Percentiles rank a stretch among this genome's conserved stretches.
Evolutionary conservation across 2,888 invertebrate species (phyloP).

Genomic region (Eupithecia centaureata): DNA sequence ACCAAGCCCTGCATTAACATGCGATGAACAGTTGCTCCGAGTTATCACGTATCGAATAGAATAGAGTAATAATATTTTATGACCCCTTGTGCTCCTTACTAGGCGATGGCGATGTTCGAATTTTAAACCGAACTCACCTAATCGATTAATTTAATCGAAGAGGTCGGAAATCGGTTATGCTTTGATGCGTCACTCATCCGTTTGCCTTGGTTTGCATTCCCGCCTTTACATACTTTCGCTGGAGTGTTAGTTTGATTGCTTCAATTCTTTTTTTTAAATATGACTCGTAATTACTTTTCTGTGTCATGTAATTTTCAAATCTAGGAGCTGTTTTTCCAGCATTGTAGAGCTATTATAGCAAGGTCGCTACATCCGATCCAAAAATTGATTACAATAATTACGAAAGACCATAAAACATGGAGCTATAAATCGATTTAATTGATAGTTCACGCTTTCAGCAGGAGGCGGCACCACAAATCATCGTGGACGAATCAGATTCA

Average conservation of each 20-base stretch:
- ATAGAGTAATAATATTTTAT: slow-evolving; percentile 83
- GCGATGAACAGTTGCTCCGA: slow-evolving; percentile 76
- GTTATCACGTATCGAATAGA: slow-evolving; percentile 83
- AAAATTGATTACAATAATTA: slow-evolving; percentile 35
- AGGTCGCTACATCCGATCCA: not conserved
- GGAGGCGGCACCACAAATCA: slow-evolving; percentile 54
- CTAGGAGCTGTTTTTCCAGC: not conserved
- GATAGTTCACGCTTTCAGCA: slow-evolving; percentile 54
- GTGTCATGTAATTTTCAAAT: not conserved
- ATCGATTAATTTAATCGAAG: slow-evolving; percentile 50
- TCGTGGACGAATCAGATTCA: slow-evolving; percentile 50
- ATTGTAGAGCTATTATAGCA: not conserved
- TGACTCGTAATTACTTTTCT: not conserved
- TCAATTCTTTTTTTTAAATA: not conserved
- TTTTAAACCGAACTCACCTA: slow-evolving; percentile 71
- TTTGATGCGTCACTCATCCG: slow-evolving; percentile 33
- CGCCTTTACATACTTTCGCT: slow-evolving; percentile 17
- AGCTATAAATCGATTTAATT: slow-evolving; percentile 50
- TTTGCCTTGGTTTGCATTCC: slow-evolving; percentile 4
- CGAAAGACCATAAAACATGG: slow-evolving; percentile 21
- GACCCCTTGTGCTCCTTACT: slow-evolving; percentile 82
- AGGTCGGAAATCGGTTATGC: slow-evolving; percentile 50
- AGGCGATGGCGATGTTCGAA: slow-evolving; percentile 73
- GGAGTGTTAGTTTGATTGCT: not conserved
- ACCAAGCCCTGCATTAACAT: slow-evolving; percentile 75